phyloP scores from a whole-genome alignment of 2,797 vertebrate species.

The Premnoplex brunnescens region DNA sequence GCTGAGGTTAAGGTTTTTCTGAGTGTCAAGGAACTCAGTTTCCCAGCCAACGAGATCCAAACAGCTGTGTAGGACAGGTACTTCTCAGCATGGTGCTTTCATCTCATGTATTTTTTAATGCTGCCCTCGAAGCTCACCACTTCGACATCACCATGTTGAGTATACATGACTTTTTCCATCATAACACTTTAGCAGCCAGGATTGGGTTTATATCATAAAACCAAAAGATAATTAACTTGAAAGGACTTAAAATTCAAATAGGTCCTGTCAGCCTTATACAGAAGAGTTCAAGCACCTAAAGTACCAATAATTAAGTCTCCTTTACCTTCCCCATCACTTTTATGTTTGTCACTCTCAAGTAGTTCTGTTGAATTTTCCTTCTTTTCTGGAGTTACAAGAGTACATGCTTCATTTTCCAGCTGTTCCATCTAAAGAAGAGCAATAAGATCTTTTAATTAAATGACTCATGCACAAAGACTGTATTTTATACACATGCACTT shows the following conservation, averaged over 20 bases:
- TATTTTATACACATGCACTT: not conserved
- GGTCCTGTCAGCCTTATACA: not conserved
- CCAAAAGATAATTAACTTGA: not conserved
- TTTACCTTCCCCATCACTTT: conserved; percentile 53
- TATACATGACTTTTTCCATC: not conserved
- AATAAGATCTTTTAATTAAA: not conserved
- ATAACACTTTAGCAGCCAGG: not conserved
- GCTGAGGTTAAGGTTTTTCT: not conserved
- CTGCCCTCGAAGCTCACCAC: not conserved
- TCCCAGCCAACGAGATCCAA: not conserved
- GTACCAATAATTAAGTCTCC: not conserved
- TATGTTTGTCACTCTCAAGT: not conserved
- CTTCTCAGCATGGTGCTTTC: not conserved
- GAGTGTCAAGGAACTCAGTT: not conserved
- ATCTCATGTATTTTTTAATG: not conserved
- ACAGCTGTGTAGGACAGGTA: not conserved
- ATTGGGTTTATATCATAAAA: not conserved
- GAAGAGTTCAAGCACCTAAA: not conserved
- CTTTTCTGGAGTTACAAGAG: conserved; percentile 7
- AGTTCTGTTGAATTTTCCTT: not conserved
- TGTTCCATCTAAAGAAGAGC: conserved; percentile 40
- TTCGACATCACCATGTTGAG: not conserved
- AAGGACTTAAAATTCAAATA: not conserved
- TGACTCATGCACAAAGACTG: not conserved
- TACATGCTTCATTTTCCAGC: conserved; percentile 14